Evolutionary conservation across 2,113 vertebrate species (phyloP).

Genomic region (Notothenia coriiceps): DNA sequence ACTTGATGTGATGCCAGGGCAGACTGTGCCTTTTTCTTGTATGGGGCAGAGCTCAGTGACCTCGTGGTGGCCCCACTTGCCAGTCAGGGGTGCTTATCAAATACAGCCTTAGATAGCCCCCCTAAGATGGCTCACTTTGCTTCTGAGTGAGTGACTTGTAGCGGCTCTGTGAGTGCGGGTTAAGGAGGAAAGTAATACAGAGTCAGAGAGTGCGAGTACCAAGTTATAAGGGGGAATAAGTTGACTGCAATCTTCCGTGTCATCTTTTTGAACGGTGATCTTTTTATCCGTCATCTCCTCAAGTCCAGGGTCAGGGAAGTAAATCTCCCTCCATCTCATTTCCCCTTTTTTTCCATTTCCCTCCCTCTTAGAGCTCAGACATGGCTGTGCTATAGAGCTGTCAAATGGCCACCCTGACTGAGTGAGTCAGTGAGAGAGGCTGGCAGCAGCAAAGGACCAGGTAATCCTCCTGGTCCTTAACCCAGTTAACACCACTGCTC

Average conservation of each 20-base stretch:
- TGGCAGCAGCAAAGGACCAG: slow-evolving; percentile 47
- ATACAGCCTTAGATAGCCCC: slow-evolving; percentile 62
- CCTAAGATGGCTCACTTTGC: slow-evolving; percentile 58
- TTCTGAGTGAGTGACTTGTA: slow-evolving; percentile 47
- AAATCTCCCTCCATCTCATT: slow-evolving; percentile 16
- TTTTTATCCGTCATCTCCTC: slow-evolving; percentile 41
- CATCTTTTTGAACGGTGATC: slow-evolving; percentile 43
- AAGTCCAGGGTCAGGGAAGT: slow-evolving; percentile 36
- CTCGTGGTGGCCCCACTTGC: slow-evolving; percentile 57
- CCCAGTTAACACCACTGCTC: slow-evolving; percentile 53
- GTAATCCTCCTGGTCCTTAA: slow-evolving; percentile 65
- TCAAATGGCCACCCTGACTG: slow-evolving; percentile 49
- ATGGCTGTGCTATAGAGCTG: slow-evolving; percentile 31
- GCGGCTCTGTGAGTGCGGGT: slow-evolving; percentile 20
- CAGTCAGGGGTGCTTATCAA: slow-evolving; percentile 69
- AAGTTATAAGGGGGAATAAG: neutral
- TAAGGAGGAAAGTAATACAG: slow-evolving; percentile 13
- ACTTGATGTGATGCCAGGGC: slow-evolving; percentile 53
- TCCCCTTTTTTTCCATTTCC: neutral
- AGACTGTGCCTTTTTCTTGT: slow-evolving; percentile 29
- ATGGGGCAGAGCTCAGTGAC: slow-evolving; percentile 58
- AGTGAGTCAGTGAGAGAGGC: slow-evolving; percentile 50
- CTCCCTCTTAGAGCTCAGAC: slow-evolving; percentile 24
- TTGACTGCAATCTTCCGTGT: slow-evolving; percentile 50
- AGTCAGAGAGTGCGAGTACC: slow-evolving; percentile 13